A percentile compares a stretch with the other conserved stretches of the same genome.
Evolutionary conservation across 2,888 invertebrate species (phyloP).

Genomic region (Drosophila fulvimacula): DNA sequence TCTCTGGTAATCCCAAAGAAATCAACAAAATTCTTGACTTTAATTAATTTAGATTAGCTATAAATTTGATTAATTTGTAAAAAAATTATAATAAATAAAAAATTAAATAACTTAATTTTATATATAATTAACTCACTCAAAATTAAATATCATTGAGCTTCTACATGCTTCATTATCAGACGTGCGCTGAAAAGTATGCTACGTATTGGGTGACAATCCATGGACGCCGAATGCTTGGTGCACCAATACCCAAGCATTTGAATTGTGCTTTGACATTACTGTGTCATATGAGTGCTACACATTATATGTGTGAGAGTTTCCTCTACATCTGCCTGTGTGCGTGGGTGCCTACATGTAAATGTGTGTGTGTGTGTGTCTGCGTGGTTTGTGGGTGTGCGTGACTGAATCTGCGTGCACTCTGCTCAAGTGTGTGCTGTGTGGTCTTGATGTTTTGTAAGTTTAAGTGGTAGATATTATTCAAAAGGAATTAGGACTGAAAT

Average conservation of each 20-base stretch:
- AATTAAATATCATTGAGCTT: not conserved
- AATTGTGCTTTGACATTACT: conserved; percentile 45
- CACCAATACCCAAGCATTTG: conserved; percentile 31
- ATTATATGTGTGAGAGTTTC: not conserved
- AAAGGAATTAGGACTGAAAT: conserved; percentile 78
- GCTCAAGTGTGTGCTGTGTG: conserved; percentile 37
- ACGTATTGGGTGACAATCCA: not conserved
- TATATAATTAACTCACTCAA: not conserved
- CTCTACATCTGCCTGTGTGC: not conserved
- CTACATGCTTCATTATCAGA: not conserved
- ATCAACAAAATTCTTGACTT: too few species aligned
- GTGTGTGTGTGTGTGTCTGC: conserved; percentile 16
- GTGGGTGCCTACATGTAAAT: conserved; percentile 1
- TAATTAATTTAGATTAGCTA: too few species aligned
- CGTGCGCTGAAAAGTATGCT: conserved; percentile 3
- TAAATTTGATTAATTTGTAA: too few species aligned
- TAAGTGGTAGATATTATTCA: conserved; percentile 80
- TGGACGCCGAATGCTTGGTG: not conserved
- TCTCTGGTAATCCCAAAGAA: too few species aligned
- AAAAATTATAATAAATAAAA: too few species aligned
- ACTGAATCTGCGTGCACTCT: conserved; percentile 25
- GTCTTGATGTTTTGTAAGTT: conserved; percentile 76
- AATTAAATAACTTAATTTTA: too few species aligned
- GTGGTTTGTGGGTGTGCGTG: conserved; percentile 19
- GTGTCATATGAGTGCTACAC: conserved; percentile 25